Evolutionary conservation across 1,140 invertebrate species (phyloP).

Genomic region (Pogonomyrmex californicus): DNA sequence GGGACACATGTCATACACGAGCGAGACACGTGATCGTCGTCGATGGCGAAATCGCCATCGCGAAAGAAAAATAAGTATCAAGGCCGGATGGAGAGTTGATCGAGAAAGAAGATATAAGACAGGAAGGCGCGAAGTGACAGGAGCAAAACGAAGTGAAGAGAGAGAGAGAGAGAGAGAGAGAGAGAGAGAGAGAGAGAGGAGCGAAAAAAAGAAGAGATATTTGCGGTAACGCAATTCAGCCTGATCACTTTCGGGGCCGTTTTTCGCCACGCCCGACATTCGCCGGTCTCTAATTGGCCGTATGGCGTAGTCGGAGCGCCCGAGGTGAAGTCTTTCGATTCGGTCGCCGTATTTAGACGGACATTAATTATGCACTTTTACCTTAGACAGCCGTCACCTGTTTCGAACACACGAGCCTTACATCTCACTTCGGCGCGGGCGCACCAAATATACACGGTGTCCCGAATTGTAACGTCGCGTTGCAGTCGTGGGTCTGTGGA

Average conservation of each 20-base stretch:
- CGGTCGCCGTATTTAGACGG: constrained; percentile 76
- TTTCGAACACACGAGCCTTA: constrained; percentile 57
- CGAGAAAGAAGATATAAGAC: constrained; percentile 51
- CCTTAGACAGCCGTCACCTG: constrained; percentile 75
- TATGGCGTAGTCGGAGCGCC: constrained; percentile 10
- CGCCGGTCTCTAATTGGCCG: constrained; percentile 69
- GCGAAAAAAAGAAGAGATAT: constrained; percentile 34
- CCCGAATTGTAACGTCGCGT: not conserved
- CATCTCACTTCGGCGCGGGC: constrained; percentile 63
- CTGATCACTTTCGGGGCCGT: constrained; percentile 46
- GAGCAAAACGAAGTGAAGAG: not conserved
- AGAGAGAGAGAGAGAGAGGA: not conserved
- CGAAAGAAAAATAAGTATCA: constrained; percentile 50
- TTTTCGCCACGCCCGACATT: constrained; percentile 66
- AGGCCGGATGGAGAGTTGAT: constrained; percentile 51
- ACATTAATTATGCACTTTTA: constrained; percentile 76
- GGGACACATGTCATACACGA: constrained; percentile 37
- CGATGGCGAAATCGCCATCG: constrained; percentile 50
- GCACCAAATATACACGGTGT: constrained; percentile 53
- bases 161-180: not conserved
- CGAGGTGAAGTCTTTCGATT: constrained; percentile 64
- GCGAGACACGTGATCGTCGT: constrained; percentile 45
- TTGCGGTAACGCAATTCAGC: constrained; percentile 60
- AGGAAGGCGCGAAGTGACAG: constrained; percentile 47
- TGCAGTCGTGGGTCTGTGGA: not conserved